These are phyloP conservation scores for Mesochorus sp. DNA, from an alignment of 2,888 invertebrate genomes.

Conservation along the genomic window DNA sequence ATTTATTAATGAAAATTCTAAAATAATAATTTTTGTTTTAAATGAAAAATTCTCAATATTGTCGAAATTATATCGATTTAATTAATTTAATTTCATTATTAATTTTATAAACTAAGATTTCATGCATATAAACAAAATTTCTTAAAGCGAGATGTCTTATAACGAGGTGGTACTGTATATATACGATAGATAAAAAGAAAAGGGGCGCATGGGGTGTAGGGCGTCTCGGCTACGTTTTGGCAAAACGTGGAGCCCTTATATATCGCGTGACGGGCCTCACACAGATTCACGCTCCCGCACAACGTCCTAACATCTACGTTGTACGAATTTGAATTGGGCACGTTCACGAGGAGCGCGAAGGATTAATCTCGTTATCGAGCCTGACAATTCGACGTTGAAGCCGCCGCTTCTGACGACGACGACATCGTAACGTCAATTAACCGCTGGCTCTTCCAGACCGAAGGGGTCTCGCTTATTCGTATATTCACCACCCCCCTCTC, in stretches of 20 bases:
- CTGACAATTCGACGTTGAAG: constrained; percentile 58
- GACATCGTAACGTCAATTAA: constrained; percentile 61
- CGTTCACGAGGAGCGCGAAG: constrained; percentile 62
- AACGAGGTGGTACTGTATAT: too few relatives aligned
- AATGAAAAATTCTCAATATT: too few relatives aligned
- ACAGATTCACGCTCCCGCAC: constrained; percentile 24
- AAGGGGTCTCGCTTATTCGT: too few relatives aligned
- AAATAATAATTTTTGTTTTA: too few relatives aligned
- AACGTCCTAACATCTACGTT: constrained; percentile 27
- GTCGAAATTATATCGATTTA: too few relatives aligned
- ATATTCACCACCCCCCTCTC: constrained; percentile 12
- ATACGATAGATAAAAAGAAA: not conserved
- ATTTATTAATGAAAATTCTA: too few relatives aligned
- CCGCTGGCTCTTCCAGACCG: constrained; percentile 43
- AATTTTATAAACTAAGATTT: too few relatives aligned
- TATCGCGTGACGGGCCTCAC: not conserved
- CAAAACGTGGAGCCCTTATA: constrained; percentile 26
- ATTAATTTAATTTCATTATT: too few relatives aligned
- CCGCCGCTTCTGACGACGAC: constrained; percentile 26
- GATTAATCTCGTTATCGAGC: constrained; percentile 65
- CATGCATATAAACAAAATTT: too few relatives aligned
- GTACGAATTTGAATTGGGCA: constrained; percentile 67
- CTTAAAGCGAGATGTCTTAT: too few relatives aligned
- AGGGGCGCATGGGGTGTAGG: not conserved
- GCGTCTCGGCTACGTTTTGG: constrained; percentile 56